Evolutionary conservation across 2,797 vertebrate genomes (phyloP).

Genomic region (Pipistrellus pygmaeus): DNA sequence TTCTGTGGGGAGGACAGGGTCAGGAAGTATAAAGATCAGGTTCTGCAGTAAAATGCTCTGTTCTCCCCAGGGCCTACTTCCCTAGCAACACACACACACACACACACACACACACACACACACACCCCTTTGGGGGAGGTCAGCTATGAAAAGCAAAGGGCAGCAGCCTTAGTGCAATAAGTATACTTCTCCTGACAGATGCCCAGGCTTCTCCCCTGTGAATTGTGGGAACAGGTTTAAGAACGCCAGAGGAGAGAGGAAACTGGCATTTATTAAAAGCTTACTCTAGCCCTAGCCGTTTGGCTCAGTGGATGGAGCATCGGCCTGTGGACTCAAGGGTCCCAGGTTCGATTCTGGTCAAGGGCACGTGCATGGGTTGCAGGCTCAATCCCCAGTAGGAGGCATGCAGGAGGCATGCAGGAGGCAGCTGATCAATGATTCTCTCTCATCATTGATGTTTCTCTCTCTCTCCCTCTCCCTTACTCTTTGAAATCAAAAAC

Average conservation of each 20-base stretch:
- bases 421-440: background rate
- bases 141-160: conserved; percentile 19
- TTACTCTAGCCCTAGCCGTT: background rate
- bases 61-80: background rate
- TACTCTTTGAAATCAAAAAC: background rate
- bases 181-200: background rate
- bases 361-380: too few relatives aligned
- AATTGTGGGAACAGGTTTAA: background rate
- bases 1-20: background rate
- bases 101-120: too few relatives aligned
- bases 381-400: background rate
- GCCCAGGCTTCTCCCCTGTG: background rate
- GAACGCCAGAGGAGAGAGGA: background rate
- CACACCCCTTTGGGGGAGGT: background rate
- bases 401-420: too few relatives aligned
- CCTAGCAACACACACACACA: background rate
- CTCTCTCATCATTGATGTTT: background rate
- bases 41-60: background rate
- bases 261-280: background rate
- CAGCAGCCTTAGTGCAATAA: background rate
- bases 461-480: background rate
- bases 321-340: too few relatives aligned
- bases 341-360: background rate
- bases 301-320: background rate
- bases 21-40: background rate